Base-by-base conservation (phyloP, 1,140 invertebrate species). In the Tetragnatha versicolor region DNA sequence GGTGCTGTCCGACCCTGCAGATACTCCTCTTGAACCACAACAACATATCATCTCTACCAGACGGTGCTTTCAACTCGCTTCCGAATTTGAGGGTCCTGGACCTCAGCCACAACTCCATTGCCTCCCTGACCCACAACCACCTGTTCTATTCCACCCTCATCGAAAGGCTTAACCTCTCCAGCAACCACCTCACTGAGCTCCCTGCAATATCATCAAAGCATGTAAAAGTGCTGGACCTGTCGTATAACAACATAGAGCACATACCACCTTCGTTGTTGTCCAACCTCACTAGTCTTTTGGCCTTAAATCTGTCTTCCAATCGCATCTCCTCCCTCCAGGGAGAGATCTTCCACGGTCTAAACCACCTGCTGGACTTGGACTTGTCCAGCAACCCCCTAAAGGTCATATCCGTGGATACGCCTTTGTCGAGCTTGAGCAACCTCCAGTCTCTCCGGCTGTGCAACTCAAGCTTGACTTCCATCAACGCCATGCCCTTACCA, bases 41-140 rank as follows among this genome's bases (percentile, higher is more conserved):
- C 83, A 89, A 89, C 72, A 90, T 95, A 58, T 89, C 89, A 79
- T 86, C 88, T 10, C 84, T 95, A 39, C 89, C 90, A 82, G 90
- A 90, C 82, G 90, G 91, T 3, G 90, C 92, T 25, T 84, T 86
- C 47, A 70, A 69, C 3, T 91, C 91, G 17, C 83, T 94, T 17
- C 87, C 89, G 55, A 89, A 89, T 39, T 84, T 96, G 12, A 93
- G 95, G 85, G 89, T 92, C 69, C 83, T 96, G 17, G 93, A 96
- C 84, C 84, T 96, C 1, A 93, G 92, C 58, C 89, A 90, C 80
- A 97, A 96, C 85, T 85, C 88, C 9, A 89, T 96, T 22, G 89
- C 90, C 37, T 91, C 92, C 82, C 85, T 96, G 72, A 90, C 92
- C 25, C 89, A 55, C 20, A 66, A 78, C 39, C n/a, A n/a, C n/a